These are phyloP conservation scores for Gavialis gangeticus DNA, from an alignment of 2,113 vertebrate genomes.

Conservation along the genomic window DNA sequence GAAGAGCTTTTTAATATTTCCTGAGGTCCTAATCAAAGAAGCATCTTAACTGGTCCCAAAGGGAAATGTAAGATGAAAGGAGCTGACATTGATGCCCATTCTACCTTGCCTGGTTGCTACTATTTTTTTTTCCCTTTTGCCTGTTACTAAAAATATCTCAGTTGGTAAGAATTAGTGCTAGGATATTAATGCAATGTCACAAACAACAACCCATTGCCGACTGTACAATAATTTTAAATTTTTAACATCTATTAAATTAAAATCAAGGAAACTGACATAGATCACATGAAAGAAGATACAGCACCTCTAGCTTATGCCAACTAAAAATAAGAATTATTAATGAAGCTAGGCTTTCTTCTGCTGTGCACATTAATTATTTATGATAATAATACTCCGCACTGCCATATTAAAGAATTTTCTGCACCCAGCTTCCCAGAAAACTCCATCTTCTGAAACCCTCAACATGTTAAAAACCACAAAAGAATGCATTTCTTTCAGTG, in stretches of 20 bases:
- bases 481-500: conserved; percentile 82
- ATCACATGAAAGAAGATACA: conserved; percentile 84
- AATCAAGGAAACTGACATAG: conserved; percentile 83
- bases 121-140: not conserved
- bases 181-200: conserved; percentile 69
- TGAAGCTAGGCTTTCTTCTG: conserved; percentile 86
- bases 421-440: conserved; percentile 84
- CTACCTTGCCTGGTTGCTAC: conserved; percentile 67
- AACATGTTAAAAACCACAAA: conserved; percentile 82
- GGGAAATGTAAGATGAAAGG: conserved; percentile 79
- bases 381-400: conserved; percentile 86
- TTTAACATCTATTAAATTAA: conserved; percentile 80
- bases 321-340: conserved; percentile 91
- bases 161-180: conserved; percentile 66
- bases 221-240: conserved; percentile 74
- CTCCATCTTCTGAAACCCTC: conserved; percentile 82
- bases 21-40: conserved; percentile 82
- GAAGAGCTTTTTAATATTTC: conserved; percentile 81
- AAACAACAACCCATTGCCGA: conserved; percentile 68
- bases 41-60: conserved; percentile 80
- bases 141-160: conserved; percentile 78
- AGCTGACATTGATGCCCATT: conserved; percentile 74
- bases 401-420: conserved; percentile 88
- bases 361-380: conserved; percentile 89
- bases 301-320: conserved; percentile 85